Conservation (phyloP, 92 coral and sea anemone genomes). For the Epizoanthus scotinus region DNA sequence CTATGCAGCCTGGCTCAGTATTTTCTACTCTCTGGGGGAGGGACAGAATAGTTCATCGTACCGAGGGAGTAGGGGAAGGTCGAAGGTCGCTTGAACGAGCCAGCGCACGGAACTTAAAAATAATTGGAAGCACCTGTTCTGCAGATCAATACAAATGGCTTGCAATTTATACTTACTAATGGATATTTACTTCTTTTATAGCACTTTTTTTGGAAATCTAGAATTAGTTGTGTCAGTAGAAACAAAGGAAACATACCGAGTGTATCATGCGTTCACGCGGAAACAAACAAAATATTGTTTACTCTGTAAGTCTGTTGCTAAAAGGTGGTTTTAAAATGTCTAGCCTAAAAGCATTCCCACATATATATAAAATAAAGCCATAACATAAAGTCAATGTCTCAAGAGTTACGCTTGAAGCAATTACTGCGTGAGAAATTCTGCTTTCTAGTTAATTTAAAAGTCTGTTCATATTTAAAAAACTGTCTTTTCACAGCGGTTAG, state of each 20-base stretch:
- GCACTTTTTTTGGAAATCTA: background rate
- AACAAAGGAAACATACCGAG: background rate
- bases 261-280: background rate
- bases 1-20: slow-evolving; percentile 31
- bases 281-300: background rate
- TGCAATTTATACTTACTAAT: background rate
- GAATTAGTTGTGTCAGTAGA: slow-evolving; percentile 5
- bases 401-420: background rate
- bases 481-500: slow-evolving; percentile 9
- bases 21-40: background rate
- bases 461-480: no score
- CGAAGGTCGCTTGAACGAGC: background rate
- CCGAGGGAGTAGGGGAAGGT: background rate
- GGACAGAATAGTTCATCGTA: background rate
- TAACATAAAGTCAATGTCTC: background rate
- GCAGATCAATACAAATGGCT: background rate
- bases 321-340: background rate
- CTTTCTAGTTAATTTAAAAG: no score
- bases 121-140: slow-evolving; percentile 16
- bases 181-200: background rate
- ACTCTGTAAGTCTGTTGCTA: background rate
- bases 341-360: background rate
- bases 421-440: no score
- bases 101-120: no score
- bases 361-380: no score